Evolutionary conservation across 2,888 invertebrate species (phyloP).

Genomic region (Perithous albicinctus): DNA sequence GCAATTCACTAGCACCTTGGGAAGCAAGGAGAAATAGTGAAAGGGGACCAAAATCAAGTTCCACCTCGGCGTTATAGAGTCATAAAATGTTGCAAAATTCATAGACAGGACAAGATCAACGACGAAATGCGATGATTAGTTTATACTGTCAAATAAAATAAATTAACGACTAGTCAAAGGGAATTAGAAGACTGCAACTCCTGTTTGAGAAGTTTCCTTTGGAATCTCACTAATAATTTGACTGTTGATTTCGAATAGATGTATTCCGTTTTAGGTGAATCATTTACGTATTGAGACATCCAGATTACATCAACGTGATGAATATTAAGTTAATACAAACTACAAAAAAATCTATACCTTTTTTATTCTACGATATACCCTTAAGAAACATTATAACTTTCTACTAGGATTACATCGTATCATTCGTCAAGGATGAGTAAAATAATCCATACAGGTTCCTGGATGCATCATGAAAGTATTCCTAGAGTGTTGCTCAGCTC

Average conservation of each 20-base stretch:
- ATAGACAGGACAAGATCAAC: not conserved
- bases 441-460: not conserved
- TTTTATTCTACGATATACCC: not conserved
- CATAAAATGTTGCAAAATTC: constrained; percentile 30
- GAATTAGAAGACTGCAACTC: not conserved
- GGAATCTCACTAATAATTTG: not conserved
- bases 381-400: not conserved
- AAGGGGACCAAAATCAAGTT: constrained; percentile 18
- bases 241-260: not conserved
- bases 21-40: not conserved
- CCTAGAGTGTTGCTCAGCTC: not conserved
- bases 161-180: not conserved
- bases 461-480: not conserved
- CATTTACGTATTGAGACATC: not conserved
- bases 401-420: not conserved
- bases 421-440: not conserved
- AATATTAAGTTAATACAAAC: not conserved
- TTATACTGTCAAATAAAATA: not conserved
- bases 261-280: not conserved
- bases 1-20: constrained; percentile 17
- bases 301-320: too few relatives aligned
- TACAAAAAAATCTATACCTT: not conserved
- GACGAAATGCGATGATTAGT: not conserved
- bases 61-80: constrained; percentile 8
- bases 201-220: not conserved